Evolutionary conservation across 2,888 invertebrate species (phyloP), one percentile per base, ranked within the genome.

Genomic region (Gandaritis pyraliata): DNA sequence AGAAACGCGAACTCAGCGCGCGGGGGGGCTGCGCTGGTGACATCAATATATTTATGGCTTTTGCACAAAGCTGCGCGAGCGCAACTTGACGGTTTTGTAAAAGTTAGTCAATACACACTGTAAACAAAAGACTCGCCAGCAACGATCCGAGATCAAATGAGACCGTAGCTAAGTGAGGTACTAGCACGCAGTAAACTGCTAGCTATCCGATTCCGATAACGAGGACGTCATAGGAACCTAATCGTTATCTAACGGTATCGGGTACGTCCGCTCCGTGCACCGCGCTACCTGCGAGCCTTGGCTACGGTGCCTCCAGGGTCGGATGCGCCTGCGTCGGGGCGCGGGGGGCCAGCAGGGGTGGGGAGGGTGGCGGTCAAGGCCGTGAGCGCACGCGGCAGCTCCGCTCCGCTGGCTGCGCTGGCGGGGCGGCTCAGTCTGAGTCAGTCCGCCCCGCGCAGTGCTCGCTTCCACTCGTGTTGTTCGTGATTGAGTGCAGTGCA

Each of bases 301-400:
- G 57, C 52, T 33, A 8, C 10, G 8, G 33, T 8, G 52, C n/a
- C 1, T 36, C 18, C 57, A 39, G 18, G 53, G 41, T 56, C 59
- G 60, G 59, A 38, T 53, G 67, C 50, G 57, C 49, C n/a, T 58
- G 56, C 49, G 23, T 29, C 50, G 54, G 64, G 52, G 64, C 78
- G 77, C 80, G 81, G 82, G 83, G 83, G 85, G 41, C 7, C 13
- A 15, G 29, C 29, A 6, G 4, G 29, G 29, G 29, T 2, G 6
- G 55, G 53, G 63, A 50, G 64, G 78, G 77, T 80, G 81, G 83
- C 83, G 83, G 86, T 87, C 87, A 86, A 87, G 87, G 87, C 86
- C 86, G 84, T 81, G 77, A 78, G 80, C 80, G 75, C 68, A 63
- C 29, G 65, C 68, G 68, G 67, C 73, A 71, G 63, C 68, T 69